Conservation (phyloP, 92 coral and sea anemone genomes). For the Anthopleura xanthogrammica region DNA sequence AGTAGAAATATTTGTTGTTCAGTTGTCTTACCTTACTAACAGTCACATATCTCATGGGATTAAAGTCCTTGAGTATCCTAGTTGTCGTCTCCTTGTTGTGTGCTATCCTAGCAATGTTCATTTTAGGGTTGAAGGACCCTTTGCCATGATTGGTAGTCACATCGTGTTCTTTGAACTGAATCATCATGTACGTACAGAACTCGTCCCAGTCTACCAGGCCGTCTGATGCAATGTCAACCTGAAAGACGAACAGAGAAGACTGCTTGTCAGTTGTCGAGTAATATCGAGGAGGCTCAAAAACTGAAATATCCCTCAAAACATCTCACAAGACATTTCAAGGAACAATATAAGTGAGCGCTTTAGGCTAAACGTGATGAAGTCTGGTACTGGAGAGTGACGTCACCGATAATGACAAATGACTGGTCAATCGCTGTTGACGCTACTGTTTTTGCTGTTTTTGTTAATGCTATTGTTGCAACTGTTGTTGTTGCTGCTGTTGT, state of each 20-base stretch:
- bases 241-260: not conserved
- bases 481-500: too few relatives aligned
- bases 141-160: slow-evolving; percentile 38
- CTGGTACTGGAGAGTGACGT: too few relatives aligned
- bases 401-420: too few relatives aligned
- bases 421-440: too few relatives aligned
- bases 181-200: slow-evolving; percentile 88
- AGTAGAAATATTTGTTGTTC: too few relatives aligned
- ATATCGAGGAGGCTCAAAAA: too few relatives aligned
- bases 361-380: too few relatives aligned
- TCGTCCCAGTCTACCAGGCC: slow-evolving; percentile 99
- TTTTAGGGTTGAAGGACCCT: slow-evolving; percentile 62
- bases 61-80: slow-evolving; percentile 71
- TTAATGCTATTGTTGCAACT: too few relatives aligned
- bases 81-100: slow-evolving; percentile 92
- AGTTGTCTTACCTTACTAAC: slow-evolving; percentile 73
- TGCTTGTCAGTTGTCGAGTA: not conserved
- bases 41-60: slow-evolving; percentile 92
- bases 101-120: slow-evolving; percentile 78
- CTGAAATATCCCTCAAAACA: too few relatives aligned
- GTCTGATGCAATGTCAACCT: slow-evolving; percentile 95
- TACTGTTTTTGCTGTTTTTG: too few relatives aligned
- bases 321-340: too few relatives aligned
- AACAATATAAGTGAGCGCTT: too few relatives aligned
- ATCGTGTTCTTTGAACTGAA: slow-evolving; percentile 88